These are phyloP conservation scores for Thelaira solivaga DNA, from an alignment of 2,888 invertebrate species.

Conservation along the genomic window DNA sequence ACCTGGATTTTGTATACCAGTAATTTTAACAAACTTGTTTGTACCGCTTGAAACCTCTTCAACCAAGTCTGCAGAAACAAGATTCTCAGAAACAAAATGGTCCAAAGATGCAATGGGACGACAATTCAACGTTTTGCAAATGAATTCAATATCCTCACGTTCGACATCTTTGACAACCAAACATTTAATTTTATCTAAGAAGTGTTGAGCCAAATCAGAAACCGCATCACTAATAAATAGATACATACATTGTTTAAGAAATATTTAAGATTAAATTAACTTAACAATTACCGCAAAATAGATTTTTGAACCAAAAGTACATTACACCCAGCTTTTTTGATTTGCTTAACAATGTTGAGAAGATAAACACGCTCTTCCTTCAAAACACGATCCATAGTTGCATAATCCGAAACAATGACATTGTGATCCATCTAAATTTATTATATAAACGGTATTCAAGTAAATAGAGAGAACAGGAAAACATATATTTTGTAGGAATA, in stretches of 20 bases:
- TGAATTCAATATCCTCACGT: slow-evolving; percentile 97
- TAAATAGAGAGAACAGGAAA: not conserved
- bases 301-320: slow-evolving; percentile 93
- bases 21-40: slow-evolving; percentile 94
- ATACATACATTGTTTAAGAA: not conserved
- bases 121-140: slow-evolving; percentile 95
- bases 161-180: slow-evolving; percentile 99
- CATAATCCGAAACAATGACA: slow-evolving; percentile 97
- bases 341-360: slow-evolving; percentile 98
- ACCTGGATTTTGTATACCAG: slow-evolving; percentile 91
- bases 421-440: slow-evolving; percentile 93
- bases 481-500: too few relatives aligned
- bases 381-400: slow-evolving; percentile 99
- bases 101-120: slow-evolving; percentile 98
- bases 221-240: slow-evolving; percentile 91
- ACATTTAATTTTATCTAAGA: slow-evolving; percentile 98
- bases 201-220: slow-evolving; percentile 97
- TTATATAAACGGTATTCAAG: not conserved
- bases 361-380: slow-evolving; percentile 99
- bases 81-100: slow-evolving; percentile 95
- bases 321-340: slow-evolving; percentile 99
- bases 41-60: slow-evolving; percentile 94
- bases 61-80: slow-evolving; percentile 94
- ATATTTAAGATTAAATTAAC: too few relatives aligned
- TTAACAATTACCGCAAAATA: slow-evolving; percentile 81